Evolutionary conservation across 1,140 invertebrate species (phyloP).

Genomic region (Lanistes nyassanus): DNA sequence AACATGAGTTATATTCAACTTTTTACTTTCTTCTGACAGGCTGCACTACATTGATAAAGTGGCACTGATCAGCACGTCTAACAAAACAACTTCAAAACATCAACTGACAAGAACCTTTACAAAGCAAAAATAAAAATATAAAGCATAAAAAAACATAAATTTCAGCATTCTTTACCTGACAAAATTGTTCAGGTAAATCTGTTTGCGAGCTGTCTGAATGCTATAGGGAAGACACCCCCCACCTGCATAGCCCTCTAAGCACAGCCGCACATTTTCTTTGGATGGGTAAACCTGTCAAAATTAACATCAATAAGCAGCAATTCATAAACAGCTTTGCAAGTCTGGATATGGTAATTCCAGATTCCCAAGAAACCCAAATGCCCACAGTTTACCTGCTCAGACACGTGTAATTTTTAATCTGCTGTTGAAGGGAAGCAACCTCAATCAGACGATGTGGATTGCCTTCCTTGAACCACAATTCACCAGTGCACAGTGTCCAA

Average conservation of each 20-base stretch:
- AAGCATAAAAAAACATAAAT: not conserved
- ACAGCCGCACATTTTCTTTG: constrained; percentile 81
- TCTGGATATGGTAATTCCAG: no score
- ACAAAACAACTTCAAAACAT: not conserved
- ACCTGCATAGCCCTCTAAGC: constrained; percentile 84
- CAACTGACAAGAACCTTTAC: not conserved
- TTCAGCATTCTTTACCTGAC: constrained; percentile 77
- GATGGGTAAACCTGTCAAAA: constrained; percentile 75
- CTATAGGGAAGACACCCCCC: constrained; percentile 92
- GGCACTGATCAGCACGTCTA: not conserved
- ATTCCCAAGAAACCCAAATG: no score
- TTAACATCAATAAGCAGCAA: not conserved
- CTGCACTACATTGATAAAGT: not conserved
- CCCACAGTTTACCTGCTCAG: no score
- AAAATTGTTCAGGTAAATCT: constrained; percentile 82
- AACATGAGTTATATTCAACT: no score
- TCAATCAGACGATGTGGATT: no score
- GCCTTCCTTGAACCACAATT: no score
- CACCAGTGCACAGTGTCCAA: no score
- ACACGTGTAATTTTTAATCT: no score
- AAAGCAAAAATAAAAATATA: not conserved
- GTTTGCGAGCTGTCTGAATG: constrained; percentile 82
- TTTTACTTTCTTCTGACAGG: not conserved
- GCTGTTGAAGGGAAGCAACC: no score
- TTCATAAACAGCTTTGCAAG: no score